These are phyloP conservation scores for Eupithecia subfuscata DNA, from an alignment of 2,888 invertebrate species.

Conservation along the genomic window DNA sequence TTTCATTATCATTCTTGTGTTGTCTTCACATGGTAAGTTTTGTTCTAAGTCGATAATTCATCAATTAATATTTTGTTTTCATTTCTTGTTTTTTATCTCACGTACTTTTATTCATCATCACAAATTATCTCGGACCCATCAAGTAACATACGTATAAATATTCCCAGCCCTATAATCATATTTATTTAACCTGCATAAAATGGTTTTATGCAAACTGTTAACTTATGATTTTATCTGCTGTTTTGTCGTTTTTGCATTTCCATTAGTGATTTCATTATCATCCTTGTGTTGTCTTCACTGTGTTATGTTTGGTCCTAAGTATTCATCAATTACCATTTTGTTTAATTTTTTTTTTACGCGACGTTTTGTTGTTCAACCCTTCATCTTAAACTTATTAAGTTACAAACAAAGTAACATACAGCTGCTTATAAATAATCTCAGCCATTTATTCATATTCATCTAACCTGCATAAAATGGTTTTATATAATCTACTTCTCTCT, in stretches of 20 bases:
- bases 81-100: too few relatives aligned
- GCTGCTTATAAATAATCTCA: neutral
- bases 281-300: too few relatives aligned
- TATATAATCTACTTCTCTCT: neutral
- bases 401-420: neutral
- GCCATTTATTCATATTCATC: neutral
- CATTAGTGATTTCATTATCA: neutral
- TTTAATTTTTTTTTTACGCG: neutral
- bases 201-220: conserved; percentile 33
- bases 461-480: neutral
- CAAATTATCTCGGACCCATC: too few relatives aligned
- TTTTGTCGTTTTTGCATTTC: neutral
- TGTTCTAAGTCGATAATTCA: too few relatives aligned
- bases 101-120: too few relatives aligned
- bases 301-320: too few relatives aligned
- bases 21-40: too few relatives aligned
- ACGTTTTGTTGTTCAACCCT: neutral
- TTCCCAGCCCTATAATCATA: too few relatives aligned
- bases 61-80: too few relatives aligned
- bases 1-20: too few relatives aligned
- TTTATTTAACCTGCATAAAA: too few relatives aligned
- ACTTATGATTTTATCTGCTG: conserved; percentile 17
- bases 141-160: too few relatives aligned
- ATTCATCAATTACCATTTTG: neutral
- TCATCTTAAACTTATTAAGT: neutral